Base-by-base conservation (phyloP, 2,113 vertebrate genomes). In the Tachysurus vachellii region DNA sequence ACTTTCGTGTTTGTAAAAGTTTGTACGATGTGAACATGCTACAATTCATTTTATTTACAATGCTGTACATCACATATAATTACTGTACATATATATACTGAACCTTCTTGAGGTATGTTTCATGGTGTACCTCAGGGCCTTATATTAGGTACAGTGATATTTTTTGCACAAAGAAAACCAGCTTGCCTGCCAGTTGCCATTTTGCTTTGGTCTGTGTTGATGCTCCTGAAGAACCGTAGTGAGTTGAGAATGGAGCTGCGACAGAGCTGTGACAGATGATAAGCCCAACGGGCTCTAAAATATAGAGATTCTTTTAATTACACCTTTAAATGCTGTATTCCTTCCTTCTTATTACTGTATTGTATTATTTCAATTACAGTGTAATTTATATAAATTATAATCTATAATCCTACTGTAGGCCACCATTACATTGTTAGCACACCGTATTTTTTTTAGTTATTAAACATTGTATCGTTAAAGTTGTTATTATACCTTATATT, bases 191-290 rank as follows among this genome's bases (percentile, higher is more conserved):
- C 75, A 85, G 59, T 80, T 81, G 1, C 16, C 53, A 47, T 86
- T 9, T 47, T 53, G 28, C 19, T 21, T 64, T 6, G 85, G 62
- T 47, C 50, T 84, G 56, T 86, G 80, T n/a, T 70, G 79, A 79
- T 88, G 64, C 62, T 84, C 80, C 47, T 82, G 73, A 13, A 91
- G 87, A 47, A 50, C 80, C 0, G 64, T 57, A 11, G n/a, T 28
- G 6, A 91, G 75, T 36, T 87, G 86, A 84, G 84, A 4, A 44
- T 88, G 89, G 7, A 91, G 87, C 23, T 53, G 62, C 56, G 73
- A 61, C 31, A 89, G 66, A 79, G 88, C 90, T 53, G 82, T 73
- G 2, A 17, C 70, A 14, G 89, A 88, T 4, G 86, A 86, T 44
- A 88, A 77, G 23, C 88, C 82, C 73, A 80, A 13, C 1, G 61